Conservation (phyloP, 2,888 invertebrate genomes). For the Hermaeophaga mercurialis region DNA sequence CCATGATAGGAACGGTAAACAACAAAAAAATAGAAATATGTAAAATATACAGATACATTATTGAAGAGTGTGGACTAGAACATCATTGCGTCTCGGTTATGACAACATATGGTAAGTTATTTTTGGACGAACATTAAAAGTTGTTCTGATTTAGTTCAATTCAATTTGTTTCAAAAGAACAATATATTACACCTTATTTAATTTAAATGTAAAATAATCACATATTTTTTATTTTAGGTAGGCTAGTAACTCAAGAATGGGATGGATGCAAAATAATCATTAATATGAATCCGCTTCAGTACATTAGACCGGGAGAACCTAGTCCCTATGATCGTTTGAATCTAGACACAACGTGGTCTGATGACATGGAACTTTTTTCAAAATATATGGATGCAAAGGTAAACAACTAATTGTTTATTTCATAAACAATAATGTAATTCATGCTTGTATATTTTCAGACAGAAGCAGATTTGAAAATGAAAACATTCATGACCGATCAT, state of each 20-base stretch:
- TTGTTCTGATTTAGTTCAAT: too few species aligned
- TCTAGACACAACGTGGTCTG: slow-evolving; percentile 61
- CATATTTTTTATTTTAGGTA: slow-evolving; percentile 56
- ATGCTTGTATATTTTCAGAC: slow-evolving; percentile 51
- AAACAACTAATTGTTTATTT: slow-evolving; percentile 26
- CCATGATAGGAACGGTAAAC: slow-evolving; percentile 61
- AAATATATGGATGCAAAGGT: slow-evolving; percentile 69
- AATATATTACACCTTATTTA: too few species aligned
- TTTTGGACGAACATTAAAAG: not conserved
- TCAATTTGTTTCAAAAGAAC: too few species aligned
- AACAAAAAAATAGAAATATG: slow-evolving; percentile 61
- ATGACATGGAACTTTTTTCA: slow-evolving; percentile 66
- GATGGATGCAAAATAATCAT: slow-evolving; percentile 62
- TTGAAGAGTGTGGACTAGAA: slow-evolving; percentile 61
- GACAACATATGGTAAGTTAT: slow-evolving; percentile 59
- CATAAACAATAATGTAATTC: not conserved
- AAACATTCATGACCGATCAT: slow-evolving; percentile 64
- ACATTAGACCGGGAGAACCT: slow-evolving; percentile 42
- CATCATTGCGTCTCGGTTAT: slow-evolving; percentile 64
- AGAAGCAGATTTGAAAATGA: slow-evolving; percentile 59
- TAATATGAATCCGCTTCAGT: slow-evolving; percentile 63
- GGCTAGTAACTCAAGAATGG: slow-evolving; percentile 68
- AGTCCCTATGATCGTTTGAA: slow-evolving; percentile 53
- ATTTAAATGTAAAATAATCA: too few species aligned
- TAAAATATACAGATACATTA: slow-evolving; percentile 64